A percentile compares a stretch with the other conserved stretches of the same genome.
These are phyloP conservation scores for Schizaphis graminum DNA, from an alignment of 2,888 invertebrate species.

Conservation along the genomic window DNA sequence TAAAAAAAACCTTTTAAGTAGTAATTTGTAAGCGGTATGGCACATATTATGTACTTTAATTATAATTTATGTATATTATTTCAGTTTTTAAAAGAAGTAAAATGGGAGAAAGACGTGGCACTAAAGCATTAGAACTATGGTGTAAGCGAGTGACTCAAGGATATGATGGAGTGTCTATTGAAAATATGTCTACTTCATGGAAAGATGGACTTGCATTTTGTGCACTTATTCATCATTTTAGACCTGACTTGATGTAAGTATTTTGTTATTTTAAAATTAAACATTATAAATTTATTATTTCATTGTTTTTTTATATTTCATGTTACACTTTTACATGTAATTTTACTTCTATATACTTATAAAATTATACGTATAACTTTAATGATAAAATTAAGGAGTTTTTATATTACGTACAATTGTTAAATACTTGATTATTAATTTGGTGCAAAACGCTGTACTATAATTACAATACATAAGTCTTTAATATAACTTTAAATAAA, in stretches of 20 bases:
- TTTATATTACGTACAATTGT: not conserved
- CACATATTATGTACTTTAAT: not conserved
- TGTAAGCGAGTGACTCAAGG: conserved; percentile 90
- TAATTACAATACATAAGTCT: no score
- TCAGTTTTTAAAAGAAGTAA: conserved; percentile 63
- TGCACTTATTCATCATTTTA: conserved; percentile 94
- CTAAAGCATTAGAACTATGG: conserved; percentile 93
- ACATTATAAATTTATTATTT: not conserved
- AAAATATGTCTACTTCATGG: conserved; percentile 97
- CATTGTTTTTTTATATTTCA: not conserved
- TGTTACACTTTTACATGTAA: not conserved
- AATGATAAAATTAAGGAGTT: not conserved
- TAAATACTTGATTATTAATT: not conserved
- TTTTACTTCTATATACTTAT: not conserved
- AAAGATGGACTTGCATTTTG: conserved; percentile 95
- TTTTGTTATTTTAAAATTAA: not conserved
- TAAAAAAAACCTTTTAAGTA: not conserved
- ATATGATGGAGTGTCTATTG: conserved; percentile 89
- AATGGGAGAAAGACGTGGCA: conserved; percentile 88
- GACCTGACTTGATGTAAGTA: conserved; percentile 96
- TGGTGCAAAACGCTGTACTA: no score
- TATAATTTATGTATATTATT: conserved; percentile 6
- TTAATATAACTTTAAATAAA: not conserved
- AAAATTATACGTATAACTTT: not conserved
- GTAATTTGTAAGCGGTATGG: not conserved